phyloP scores from a whole-genome alignment of 2,113 vertebrate genomes.

The Chinchilla lanigera region DNA sequence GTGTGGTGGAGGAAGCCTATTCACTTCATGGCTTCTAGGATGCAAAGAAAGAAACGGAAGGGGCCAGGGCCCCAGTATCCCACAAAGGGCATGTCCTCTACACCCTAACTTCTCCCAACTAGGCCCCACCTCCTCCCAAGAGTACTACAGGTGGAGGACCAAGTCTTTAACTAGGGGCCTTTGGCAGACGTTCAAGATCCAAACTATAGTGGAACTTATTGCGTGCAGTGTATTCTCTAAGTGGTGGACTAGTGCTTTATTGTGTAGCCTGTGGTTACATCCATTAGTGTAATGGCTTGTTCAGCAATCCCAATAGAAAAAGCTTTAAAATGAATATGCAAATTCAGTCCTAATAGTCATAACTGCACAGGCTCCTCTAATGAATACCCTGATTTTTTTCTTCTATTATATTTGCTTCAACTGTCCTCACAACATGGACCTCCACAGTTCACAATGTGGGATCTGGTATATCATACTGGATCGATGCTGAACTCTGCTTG shows the following conservation, averaged over 20 bases:
- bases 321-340: constrained; percentile 68
- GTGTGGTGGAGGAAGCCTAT: not conserved
- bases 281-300: constrained; percentile 67
- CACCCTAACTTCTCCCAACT: not conserved
- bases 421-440: not conserved
- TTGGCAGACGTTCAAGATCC: not conserved
- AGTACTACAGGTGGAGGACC: not conserved
- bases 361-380: not conserved
- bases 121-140: too few relatives aligned
- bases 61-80: not conserved
- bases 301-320: constrained; percentile 68
- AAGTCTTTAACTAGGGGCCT: not conserved
- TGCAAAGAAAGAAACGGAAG: not conserved
- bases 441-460: not conserved
- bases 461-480: not conserved
- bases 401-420: not conserved
- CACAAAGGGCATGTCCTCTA: not conserved
- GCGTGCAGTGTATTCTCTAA: not conserved
- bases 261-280: constrained; percentile 58
- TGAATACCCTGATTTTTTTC: not conserved
- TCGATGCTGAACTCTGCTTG: not conserved
- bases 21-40: not conserved
- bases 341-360: not conserved
- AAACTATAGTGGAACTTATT: not conserved
- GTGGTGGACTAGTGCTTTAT: constrained; percentile 39